phyloP scores from a whole-genome alignment of 2,113 vertebrate species.

The Mustela lutreola region DNA sequence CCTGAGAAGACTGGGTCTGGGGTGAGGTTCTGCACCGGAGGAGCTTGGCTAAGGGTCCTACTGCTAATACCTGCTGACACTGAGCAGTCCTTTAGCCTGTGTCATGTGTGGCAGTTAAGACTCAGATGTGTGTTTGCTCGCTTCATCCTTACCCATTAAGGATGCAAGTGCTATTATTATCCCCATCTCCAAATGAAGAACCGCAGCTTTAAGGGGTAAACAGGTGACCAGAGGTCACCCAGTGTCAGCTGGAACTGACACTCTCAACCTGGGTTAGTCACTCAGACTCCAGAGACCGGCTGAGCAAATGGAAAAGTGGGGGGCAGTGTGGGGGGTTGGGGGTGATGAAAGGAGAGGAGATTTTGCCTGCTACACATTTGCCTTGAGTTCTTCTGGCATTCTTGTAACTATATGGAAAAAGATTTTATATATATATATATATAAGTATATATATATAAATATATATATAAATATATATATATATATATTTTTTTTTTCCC shows the following conservation, averaged over 20 bases:
- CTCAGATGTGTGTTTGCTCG: neutral
- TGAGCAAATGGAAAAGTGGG: neutral
- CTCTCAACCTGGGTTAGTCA: neutral
- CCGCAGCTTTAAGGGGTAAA: neutral
- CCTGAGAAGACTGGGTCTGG: neutral
- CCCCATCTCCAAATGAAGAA: neutral
- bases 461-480: neutral
- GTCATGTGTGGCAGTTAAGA: neutral
- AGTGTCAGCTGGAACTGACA: neutral
- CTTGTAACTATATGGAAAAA: neutral
- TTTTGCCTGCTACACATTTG: neutral
- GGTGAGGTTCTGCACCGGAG: neutral
- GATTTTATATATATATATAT: neutral
- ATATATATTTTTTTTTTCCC: neutral
- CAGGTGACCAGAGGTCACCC: neutral
- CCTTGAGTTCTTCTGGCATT: neutral
- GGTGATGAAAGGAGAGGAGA: neutral
- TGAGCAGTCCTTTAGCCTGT: neutral
- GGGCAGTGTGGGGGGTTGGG: fast-evolving
- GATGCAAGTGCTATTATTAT: neutral
- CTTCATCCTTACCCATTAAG: neutral
- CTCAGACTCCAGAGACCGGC: neutral
- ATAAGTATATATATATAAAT: neutral
- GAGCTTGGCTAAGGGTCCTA: neutral
- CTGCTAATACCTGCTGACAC: neutral